Evolutionary conservation across 2,113 vertebrate genomes (phyloP).

Genomic region (Oryctolagus cuniculus): DNA sequence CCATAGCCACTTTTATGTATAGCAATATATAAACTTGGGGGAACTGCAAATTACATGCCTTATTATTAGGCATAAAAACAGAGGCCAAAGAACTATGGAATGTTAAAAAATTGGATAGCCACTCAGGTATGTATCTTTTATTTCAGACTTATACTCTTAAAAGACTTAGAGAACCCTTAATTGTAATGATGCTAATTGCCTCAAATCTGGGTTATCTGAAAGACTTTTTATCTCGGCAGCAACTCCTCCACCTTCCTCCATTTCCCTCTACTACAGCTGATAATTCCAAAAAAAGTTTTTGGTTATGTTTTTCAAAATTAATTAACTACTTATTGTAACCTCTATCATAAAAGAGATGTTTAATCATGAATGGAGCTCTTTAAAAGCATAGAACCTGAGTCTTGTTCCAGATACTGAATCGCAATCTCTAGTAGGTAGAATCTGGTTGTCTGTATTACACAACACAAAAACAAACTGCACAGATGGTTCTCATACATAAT

Average conservation of each 20-base stretch:
- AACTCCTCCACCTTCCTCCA: neutral
- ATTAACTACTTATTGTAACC: neutral
- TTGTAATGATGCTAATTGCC: conserved; percentile 3
- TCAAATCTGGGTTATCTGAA: neutral
- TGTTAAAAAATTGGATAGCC: neutral
- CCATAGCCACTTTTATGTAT: conserved; percentile 22
- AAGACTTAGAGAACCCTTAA: neutral
- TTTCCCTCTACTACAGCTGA: neutral
- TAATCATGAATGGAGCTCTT: neutral
- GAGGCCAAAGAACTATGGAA: conserved; percentile 3
- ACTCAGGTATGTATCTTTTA: conserved; percentile 30
- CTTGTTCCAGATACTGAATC: neutral
- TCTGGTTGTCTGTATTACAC: neutral
- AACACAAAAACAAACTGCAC: neutral
- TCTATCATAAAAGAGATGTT: conserved; percentile 10
- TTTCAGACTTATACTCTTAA: conserved; percentile 19
- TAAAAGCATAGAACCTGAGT: neutral
- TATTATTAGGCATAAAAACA: conserved; percentile 19
- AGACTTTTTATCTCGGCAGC: neutral
- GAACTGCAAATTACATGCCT: conserved; percentile 46
- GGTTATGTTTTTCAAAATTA: conserved; percentile 44
- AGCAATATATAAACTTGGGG: neutral
- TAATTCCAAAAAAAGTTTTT: conserved; percentile 28
- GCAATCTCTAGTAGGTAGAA: neutral
- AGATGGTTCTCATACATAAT: neutral